Conservation (phyloP, 2,888 invertebrate genomes). For the Brenthis daphne region DNA sequence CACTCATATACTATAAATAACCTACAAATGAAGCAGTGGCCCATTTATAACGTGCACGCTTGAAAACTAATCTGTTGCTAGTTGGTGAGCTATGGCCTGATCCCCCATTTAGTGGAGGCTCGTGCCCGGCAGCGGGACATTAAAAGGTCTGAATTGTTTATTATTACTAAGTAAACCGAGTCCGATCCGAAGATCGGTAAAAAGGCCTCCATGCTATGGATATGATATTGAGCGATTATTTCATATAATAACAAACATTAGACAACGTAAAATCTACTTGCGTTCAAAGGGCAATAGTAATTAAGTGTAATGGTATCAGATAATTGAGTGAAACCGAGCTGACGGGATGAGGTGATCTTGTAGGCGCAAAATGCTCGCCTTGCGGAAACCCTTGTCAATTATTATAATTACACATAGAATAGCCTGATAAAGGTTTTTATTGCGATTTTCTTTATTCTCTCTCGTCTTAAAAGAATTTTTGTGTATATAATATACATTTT, state of each 20-base stretch:
- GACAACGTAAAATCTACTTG: background rate
- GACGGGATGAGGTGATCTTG: constrained; percentile 30
- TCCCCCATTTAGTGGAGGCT: no score
- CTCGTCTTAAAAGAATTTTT: background rate
- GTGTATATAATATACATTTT: background rate
- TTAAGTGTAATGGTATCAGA: constrained; percentile 30
- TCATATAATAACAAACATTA: background rate
- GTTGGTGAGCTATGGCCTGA: no score
- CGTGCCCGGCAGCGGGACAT: no score
- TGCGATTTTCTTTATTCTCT: background rate
- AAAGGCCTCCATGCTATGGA: no score
- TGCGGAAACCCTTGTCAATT: constrained; percentile 35
- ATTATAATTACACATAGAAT: constrained; percentile 24
- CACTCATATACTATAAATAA: no score
- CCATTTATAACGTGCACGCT: no score
- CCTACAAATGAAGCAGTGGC: no score
- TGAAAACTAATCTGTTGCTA: no score
- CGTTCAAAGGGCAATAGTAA: constrained; percentile 23
- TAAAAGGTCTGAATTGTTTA: no score
- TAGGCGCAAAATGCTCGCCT: constrained; percentile 23
- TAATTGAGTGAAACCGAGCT: constrained; percentile 33
- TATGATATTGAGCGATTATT: no score
- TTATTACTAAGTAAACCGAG: no score
- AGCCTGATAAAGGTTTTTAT: constrained; percentile 10
- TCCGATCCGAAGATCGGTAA: no score